Conservation (phyloP, 2,888 invertebrate species). For the Ypsolopha scabrella region DNA sequence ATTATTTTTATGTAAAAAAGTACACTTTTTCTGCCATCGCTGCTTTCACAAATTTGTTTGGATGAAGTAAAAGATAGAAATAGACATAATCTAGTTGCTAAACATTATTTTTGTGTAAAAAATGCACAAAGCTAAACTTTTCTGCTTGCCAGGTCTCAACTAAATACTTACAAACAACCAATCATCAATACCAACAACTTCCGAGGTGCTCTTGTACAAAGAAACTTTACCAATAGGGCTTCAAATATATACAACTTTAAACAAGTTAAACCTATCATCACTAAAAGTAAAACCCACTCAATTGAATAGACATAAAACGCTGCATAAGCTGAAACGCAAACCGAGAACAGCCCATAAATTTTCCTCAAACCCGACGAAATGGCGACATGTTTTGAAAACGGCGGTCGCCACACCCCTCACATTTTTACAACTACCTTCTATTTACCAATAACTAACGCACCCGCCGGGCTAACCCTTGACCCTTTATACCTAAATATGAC, state of each 20-base stretch:
- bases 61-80: too few species aligned
- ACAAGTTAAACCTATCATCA: neutral
- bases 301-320: slow-evolving; percentile 8
- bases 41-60: too few species aligned
- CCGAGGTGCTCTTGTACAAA: too few species aligned
- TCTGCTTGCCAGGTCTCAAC: too few species aligned
- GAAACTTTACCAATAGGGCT: too few species aligned
- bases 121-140: too few species aligned
- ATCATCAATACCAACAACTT: too few species aligned
- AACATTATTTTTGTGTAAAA: too few species aligned
- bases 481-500: slow-evolving; percentile 66
- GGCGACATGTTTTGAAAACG: slow-evolving; percentile 57
- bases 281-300: neutral
- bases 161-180: too few species aligned
- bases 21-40: too few species aligned
- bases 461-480: slow-evolving; percentile 54
- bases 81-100: too few species aligned
- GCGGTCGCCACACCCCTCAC: slow-evolving; percentile 52
- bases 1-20: too few species aligned
- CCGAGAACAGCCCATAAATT: slow-evolving; percentile 45
- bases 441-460: slow-evolving; percentile 44
- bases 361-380: slow-evolving; percentile 22
- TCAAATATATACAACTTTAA: neutral
- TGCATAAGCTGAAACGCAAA: slow-evolving; percentile 13
- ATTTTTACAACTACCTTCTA: slow-evolving; percentile 35